Conservation (phyloP, 2,113 vertebrate species). For the Eclectus roratus region DNA sequence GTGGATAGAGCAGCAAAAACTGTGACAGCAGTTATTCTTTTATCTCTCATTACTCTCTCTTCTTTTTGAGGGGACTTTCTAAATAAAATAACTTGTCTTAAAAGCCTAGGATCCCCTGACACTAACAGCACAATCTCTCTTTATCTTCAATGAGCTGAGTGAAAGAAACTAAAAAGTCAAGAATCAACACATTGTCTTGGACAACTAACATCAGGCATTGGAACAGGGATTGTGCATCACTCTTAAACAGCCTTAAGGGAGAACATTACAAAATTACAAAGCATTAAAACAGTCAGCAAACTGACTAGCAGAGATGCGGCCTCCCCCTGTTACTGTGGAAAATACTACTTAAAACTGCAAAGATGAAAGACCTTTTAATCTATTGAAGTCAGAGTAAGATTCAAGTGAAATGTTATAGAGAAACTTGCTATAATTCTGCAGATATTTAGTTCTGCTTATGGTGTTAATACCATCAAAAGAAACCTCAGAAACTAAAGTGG, state of each 20-base stretch:
- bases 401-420: conserved; percentile 32
- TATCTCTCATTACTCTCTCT: neutral
- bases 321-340: conserved; percentile 27
- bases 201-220: neutral
- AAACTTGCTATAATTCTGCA: conserved; percentile 39
- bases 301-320: conserved; percentile 13
- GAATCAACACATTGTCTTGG: conserved; percentile 21
- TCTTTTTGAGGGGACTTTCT: neutral
- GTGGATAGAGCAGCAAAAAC: neutral
- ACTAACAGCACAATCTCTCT: neutral
- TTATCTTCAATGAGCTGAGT: neutral
- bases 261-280: conserved; percentile 32
- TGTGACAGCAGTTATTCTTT: neutral
- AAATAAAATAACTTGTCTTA: neutral
- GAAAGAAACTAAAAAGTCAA: neutral
- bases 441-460: conserved; percentile 59
- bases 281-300: conserved; percentile 45
- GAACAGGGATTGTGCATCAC: neutral
- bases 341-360: conserved; percentile 50
- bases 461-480: conserved; percentile 61
- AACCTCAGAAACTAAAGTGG: neutral
- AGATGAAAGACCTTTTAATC: conserved; percentile 65
- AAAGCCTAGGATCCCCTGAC: neutral
- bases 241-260: neutral
- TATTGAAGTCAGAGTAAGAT: conserved; percentile 31